Evolutionary conservation across 1,140 invertebrate species (phyloP).

Genomic region (Olivierus martensii): DNA sequence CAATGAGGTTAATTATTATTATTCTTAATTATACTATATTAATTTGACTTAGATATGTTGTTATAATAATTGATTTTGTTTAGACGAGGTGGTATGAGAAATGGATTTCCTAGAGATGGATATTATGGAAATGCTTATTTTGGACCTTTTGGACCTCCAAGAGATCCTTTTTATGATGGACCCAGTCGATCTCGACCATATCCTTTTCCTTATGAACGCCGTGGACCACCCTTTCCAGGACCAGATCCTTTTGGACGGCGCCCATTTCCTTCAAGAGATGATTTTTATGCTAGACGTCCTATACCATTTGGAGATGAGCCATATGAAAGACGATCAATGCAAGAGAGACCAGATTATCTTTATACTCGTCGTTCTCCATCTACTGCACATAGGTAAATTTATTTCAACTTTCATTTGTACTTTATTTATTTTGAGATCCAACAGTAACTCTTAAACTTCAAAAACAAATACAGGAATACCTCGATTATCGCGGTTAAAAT

Average conservation of each 20-base stretch:
- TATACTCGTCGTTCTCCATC: conserved; percentile 12
- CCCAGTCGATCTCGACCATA: conserved; percentile 8
- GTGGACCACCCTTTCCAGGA: neutral
- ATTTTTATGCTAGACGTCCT: conserved; percentile 11
- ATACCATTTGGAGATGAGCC: neutral
- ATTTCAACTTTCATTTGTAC: no score
- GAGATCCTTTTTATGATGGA: conserved; percentile 14
- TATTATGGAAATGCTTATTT: conserved; percentile 6
- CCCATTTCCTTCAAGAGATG: conserved; percentile 4
- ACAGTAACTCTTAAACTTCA: no score
- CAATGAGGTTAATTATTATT: neutral
- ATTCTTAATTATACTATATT: neutral
- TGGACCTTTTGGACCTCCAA: conserved; percentile 5
- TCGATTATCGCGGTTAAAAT: no score
- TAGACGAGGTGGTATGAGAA: conserved; percentile 4
- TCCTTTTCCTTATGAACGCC: conserved; percentile 7
- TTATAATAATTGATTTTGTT: neutral
- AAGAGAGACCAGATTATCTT: conserved; percentile 8
- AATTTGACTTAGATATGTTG: neutral
- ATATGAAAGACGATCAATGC: conserved; percentile 9
- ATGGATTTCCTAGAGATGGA: conserved; percentile 10
- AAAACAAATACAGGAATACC: no score
- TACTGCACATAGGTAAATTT: conserved; percentile 5
- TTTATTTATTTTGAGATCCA: no score
- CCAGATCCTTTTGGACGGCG: conserved; percentile 12